Evolutionary conservation across 2,113 vertebrate genomes (phyloP).

Genomic region (Panthera uncia): DNA sequence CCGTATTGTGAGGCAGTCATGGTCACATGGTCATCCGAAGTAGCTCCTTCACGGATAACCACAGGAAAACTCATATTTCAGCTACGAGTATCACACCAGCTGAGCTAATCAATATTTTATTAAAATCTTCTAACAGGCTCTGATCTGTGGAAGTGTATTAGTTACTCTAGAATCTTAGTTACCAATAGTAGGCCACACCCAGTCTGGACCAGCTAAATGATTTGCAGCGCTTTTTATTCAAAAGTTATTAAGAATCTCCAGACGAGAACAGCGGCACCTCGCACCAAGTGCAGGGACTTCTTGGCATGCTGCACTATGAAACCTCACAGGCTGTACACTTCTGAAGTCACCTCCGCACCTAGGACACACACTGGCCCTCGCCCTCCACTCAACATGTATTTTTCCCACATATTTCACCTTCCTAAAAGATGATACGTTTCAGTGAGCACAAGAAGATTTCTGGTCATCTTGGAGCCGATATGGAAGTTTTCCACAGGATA

Average conservation of each 20-base stretch:
- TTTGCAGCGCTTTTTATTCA: background rate
- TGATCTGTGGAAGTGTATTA: background rate
- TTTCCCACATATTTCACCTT: background rate
- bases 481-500: background rate
- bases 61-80: background rate
- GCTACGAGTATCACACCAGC: background rate
- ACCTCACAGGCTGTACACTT: fast-evolving
- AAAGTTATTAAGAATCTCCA: background rate
- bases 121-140: background rate
- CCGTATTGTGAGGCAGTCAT: background rate
- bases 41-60: background rate
- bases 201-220: background rate
- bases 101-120: background rate
- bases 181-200: background rate
- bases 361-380: background rate
- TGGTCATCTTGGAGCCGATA: background rate
- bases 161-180: background rate
- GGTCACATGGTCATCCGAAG: background rate
- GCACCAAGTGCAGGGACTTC: background rate
- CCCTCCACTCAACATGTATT: background rate
- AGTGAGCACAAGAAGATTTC: background rate
- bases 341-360: background rate
- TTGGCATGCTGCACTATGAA: background rate
- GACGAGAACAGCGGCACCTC: background rate
- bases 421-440: background rate